Evolutionary conservation across 2,113 vertebrate species (phyloP).

Genomic region (Morphnarchus princeps): DNA sequence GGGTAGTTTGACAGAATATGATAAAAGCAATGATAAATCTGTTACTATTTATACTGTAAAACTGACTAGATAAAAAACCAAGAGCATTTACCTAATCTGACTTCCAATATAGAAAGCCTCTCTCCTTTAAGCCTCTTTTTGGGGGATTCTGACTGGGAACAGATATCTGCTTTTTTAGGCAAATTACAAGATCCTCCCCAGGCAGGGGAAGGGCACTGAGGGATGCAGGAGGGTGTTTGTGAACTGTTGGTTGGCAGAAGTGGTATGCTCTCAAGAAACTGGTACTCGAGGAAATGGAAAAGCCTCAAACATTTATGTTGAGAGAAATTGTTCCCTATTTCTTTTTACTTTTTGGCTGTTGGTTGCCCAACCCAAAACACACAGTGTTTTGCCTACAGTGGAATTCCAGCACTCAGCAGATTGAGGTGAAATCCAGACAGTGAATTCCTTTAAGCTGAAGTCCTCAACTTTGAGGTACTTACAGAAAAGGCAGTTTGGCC

Average conservation of each 20-base stretch:
- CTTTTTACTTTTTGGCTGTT: neutral
- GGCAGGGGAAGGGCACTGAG: neutral
- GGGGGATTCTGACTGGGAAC: neutral
- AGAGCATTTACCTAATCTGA: neutral
- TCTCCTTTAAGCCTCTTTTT: neutral
- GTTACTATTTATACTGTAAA: slow-evolving; percentile 17
- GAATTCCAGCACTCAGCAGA: neutral
- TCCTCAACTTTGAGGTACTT: neutral
- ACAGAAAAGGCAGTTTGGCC: neutral
- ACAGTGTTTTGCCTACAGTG: neutral
- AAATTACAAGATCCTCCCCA: neutral
- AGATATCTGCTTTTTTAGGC: neutral
- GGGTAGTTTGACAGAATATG: neutral
- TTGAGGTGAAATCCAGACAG: neutral
- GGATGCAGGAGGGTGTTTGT: neutral
- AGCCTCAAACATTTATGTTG: neutral
- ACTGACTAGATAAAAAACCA: neutral
- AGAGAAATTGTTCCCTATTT: neutral
- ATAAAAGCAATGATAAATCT: neutral
- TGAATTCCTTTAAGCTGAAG: neutral
- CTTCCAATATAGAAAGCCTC: neutral
- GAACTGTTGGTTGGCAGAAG: neutral
- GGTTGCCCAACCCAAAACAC: neutral
- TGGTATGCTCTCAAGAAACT: neutral
- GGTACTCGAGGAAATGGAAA: neutral